These are phyloP conservation scores for Salpingus planirostris DNA, from an alignment of 2,888 invertebrate genomes.

Conservation along the genomic window DNA sequence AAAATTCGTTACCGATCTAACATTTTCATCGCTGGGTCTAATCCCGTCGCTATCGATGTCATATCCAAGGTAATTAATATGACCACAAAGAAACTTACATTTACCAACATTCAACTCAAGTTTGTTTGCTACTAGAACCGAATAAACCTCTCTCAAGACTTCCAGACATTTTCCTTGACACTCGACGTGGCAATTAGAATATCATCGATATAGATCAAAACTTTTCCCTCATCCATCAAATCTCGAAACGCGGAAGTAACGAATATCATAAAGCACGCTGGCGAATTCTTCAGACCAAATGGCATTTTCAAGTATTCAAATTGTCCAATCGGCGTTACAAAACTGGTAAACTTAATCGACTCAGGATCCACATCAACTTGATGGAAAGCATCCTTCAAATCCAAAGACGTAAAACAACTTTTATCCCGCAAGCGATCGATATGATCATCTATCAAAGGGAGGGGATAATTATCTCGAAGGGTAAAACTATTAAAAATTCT, in stretches of 20 bases:
- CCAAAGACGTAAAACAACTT: neutral
- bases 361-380: neutral
- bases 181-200: neutral
- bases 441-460: neutral
- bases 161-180: neutral
- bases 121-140: too few species aligned
- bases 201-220: neutral
- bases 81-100: neutral
- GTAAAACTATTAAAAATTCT: too few species aligned
- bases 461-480: neutral
- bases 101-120: neutral
- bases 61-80: neutral
- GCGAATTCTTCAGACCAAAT: neutral
- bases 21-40: neutral
- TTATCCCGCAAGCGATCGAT: neutral
- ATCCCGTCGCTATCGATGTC: neutral
- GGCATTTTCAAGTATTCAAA: neutral
- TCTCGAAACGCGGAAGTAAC: neutral
- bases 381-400: neutral
- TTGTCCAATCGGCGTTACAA: neutral
- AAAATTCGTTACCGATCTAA: neutral
- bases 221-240: neutral
- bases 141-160: neutral
- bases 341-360: neutral
- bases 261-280: neutral